Percentiles rank a stretch among this genome's conserved stretches.
Evolutionary conservation across 2,888 invertebrate species (phyloP).

Genomic region (Drosophila pseudotalamancana): DNA sequence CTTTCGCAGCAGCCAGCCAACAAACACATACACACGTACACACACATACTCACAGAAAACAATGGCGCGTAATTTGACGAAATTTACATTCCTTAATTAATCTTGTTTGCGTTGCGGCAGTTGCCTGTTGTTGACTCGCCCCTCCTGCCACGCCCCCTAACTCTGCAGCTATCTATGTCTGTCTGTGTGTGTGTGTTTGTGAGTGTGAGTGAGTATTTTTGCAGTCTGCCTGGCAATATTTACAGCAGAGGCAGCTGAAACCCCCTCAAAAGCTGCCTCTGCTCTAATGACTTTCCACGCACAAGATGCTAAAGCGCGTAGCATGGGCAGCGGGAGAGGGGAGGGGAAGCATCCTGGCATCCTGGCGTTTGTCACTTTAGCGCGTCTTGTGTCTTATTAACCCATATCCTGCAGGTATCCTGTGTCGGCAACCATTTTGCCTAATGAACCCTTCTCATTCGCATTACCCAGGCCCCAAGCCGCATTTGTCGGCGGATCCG

Average conservation of each 20-base stretch:
- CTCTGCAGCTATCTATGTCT: constrained; percentile 7
- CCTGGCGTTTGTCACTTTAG: constrained; percentile 51
- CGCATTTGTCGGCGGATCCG: neutral
- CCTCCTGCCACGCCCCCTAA: neutral
- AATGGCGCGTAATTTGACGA: constrained; percentile 79
- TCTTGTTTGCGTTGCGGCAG: constrained; percentile 80
- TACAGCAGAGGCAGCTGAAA: constrained; percentile 51
- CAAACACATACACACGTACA: constrained; percentile 4
- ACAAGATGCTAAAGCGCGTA: constrained; percentile 53
- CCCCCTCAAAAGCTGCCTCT: constrained; percentile 25
- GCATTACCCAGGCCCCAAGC: constrained; percentile 4
- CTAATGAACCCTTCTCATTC: constrained; percentile 68
- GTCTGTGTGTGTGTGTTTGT: constrained; percentile 20
- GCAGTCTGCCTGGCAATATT: constrained; percentile 49
- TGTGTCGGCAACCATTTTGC: constrained; percentile 52
- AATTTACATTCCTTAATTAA: constrained; percentile 83
- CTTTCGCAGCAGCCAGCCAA: constrained; percentile 41
- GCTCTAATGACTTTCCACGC: constrained; percentile 69
- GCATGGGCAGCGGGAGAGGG: neutral
- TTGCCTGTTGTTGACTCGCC: constrained; percentile 68
- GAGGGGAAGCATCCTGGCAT: constrained; percentile 1
- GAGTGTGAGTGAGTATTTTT: constrained; percentile 40
- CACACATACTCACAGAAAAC: constrained; percentile 44
- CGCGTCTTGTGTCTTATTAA: constrained; percentile 71
- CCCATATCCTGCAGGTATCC: constrained; percentile 66